Evolutionary conservation across 1,140 invertebrate species (phyloP), one percentile per base, ranked within the genome.

Genomic region (Saxidomus purpurata): DNA sequence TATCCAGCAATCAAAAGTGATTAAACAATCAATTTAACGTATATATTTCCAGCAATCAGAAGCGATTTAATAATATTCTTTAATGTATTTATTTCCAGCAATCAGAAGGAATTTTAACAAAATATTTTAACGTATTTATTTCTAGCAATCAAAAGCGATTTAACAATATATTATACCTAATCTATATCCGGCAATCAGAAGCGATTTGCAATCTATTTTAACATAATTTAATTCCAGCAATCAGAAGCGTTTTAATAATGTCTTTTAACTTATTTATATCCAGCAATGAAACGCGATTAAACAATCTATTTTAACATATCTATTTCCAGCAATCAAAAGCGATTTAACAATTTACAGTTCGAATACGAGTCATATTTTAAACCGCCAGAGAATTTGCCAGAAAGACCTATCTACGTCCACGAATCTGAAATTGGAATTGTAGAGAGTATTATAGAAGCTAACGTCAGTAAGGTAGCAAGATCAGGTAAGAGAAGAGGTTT

Each of bases 301-400:
- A 76, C 31, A 76, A 38, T n/a, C 38, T 11, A 34, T 76, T 34
- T 34, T 15, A 76, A 76, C n/a, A n/a, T 17, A 34, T 76, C 38
- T 43, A 36, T 49, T 28, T 47, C 74, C 9, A 84, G 81, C 81
- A 84, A 84, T 69, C 81, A 84, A 31, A 63, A 69, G 38, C 28
- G 61, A n/a, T 84, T 84, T 47, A 84, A 84, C 81, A n/a, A 25
- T 34, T 61, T 84, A 36, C 38, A n/a, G 13, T 84, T 84, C 31
- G 59, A 67, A 38, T 40, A 63, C 22, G 63, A 84, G 40, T 40
- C 81, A 6, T 28, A n/a, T 22, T 84, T 84, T 28, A 31, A 6
- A 25, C 34, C 34, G 25, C 59, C 43, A 31, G 81, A 84, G 22
- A 31, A 47, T 28, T 47, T 84, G 34, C 81, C 81, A 19, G 40